Percentiles rank a stretch among this genome's conserved stretches.
Conservation (phyloP, 2,797 vertebrate species). For the Mico argentatus region DNA sequence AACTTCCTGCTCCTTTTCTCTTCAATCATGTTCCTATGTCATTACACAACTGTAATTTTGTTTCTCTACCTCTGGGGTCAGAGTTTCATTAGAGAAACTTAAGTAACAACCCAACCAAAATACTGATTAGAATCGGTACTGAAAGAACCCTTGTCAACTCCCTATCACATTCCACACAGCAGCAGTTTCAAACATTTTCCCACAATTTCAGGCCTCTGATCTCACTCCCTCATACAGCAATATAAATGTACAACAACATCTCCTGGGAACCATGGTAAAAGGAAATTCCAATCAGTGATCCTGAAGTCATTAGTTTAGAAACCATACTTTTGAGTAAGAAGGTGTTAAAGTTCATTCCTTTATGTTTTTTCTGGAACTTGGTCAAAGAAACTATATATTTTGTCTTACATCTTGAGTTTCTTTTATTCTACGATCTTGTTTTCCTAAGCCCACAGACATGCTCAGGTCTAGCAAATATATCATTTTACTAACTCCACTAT, state of each 20-base stretch:
- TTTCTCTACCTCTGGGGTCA: background rate
- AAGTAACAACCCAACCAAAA: conserved; percentile 21
- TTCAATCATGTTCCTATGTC: background rate
- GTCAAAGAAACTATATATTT: background rate
- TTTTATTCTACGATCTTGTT: background rate
- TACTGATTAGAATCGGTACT: background rate
- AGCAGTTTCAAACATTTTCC: conserved; percentile 11
- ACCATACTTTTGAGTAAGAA: background rate
- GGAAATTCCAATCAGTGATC: conserved; percentile 28
- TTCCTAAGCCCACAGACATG: background rate
- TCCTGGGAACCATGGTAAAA: conserved; percentile 40
- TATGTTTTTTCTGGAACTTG: background rate
- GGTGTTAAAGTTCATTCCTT: background rate
- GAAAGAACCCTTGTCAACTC: background rate
- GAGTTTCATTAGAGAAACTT: conserved; percentile 13
- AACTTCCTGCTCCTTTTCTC: background rate
- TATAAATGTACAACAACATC: background rate
- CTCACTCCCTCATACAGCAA: background rate
- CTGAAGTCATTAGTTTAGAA: conserved; percentile 34
- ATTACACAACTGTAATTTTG: background rate
- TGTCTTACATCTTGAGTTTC: background rate
- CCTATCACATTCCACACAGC: background rate
- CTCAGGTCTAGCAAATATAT: background rate
- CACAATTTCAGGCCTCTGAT: background rate
- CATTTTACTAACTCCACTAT: background rate